Percentiles rank a stretch among this genome's conserved stretches.
Conservation (phyloP, 2,888 invertebrate species). For the Syrista parreyssii region DNA sequence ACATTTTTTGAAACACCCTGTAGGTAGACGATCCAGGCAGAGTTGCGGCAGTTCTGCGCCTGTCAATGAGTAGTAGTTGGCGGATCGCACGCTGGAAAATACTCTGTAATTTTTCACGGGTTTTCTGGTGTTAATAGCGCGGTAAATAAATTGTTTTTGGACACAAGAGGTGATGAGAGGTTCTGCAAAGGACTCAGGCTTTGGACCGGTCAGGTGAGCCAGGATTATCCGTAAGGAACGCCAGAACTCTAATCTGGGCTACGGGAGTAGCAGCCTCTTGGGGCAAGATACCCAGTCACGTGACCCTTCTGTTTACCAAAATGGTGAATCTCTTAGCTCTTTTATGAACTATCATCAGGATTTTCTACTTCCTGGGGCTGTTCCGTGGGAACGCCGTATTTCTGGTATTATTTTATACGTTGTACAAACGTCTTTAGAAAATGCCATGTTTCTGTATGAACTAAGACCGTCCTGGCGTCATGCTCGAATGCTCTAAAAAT, state of each 20-base stretch:
- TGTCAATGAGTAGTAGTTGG: conserved; percentile 36
- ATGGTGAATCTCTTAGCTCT: conserved; percentile 54
- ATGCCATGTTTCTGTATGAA: not conserved
- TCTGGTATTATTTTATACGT: not conserved
- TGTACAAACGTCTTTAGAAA: not conserved
- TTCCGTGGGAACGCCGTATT: not conserved
- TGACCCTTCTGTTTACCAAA: conserved; percentile 65
- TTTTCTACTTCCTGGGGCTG: not conserved
- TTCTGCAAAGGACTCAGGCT: conserved; percentile 33
- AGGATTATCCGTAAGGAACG: conserved; percentile 24
- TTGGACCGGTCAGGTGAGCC: conserved; percentile 53
- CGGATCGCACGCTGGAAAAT: conserved; percentile 33
- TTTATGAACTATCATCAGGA: conserved; percentile 34
- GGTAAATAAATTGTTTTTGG: not conserved
- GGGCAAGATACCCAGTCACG: conserved; percentile 55
- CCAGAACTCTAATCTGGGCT: conserved; percentile 45
- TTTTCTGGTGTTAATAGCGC: not conserved
- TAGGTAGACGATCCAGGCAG: conserved; percentile 27
- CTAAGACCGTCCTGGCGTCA: conserved; percentile 23
- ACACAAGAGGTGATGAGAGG: conserved; percentile 41
- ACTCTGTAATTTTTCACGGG: conserved; percentile 19
- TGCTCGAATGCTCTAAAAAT: conserved; percentile 37
- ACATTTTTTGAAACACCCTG: conserved; percentile 30
- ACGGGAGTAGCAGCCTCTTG: conserved; percentile 52
- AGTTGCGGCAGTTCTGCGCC: conserved; percentile 31